Evolutionary conservation across 1,140 invertebrate species (phyloP).

Genomic region (Ceratina calcarata): DNA sequence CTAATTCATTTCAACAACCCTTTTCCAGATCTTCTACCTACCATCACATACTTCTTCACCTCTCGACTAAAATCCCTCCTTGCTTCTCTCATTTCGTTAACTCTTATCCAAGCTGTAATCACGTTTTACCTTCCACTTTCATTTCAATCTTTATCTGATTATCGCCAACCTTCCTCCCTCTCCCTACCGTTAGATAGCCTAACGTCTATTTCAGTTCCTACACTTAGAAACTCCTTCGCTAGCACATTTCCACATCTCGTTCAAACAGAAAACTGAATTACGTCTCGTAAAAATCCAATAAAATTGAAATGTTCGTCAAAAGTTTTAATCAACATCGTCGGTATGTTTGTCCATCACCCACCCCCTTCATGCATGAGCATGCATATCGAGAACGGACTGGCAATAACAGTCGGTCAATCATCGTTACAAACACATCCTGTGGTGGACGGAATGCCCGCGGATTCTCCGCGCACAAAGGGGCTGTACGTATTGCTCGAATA

Average conservation of each 20-base stretch:
- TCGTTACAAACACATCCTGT: slow-evolving; percentile 51
- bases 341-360: not conserved
- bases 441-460: slow-evolving; percentile 10
- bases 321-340: too few relatives aligned
- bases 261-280: too few relatives aligned
- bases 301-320: too few relatives aligned
- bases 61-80: not conserved
- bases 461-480: slow-evolving; percentile 28
- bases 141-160: not conserved
- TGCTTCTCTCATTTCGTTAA: not conserved
- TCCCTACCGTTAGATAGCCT: too few relatives aligned
- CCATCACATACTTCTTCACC: not conserved
- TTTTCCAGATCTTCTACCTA: not conserved
- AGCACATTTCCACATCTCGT: too few relatives aligned
- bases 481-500: not conserved
- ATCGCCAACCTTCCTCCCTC: not conserved
- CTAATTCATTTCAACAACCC: not conserved
- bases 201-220: not conserved
- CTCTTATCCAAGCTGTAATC: slow-evolving; percentile 17
- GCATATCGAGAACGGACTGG: not conserved
- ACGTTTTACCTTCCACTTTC: not conserved
- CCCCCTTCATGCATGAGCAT: too few relatives aligned
- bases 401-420: slow-evolving; percentile 58
- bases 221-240: not conserved
- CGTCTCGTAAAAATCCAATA: too few relatives aligned